A percentile compares a stretch with the other conserved stretches of the same genome.
Evolutionary conservation across 2,797 vertebrate genomes (phyloP).

Genomic region (Syndactyla subalaris): DNA sequence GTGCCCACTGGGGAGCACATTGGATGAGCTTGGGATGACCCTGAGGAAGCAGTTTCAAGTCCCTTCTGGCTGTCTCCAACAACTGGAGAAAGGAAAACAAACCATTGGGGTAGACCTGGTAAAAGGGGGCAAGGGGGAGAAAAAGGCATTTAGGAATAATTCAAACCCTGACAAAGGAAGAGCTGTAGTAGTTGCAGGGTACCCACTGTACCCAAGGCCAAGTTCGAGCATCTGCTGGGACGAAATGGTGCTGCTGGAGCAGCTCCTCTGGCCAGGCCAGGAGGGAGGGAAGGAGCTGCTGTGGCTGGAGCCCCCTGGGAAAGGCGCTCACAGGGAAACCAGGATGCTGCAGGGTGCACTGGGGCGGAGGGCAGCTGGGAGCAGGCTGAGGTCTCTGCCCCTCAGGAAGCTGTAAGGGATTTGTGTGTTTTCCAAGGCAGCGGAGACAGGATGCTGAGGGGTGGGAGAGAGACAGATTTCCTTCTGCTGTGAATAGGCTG

Average conservation of each 20-base stretch:
- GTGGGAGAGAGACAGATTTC: conserved; percentile 63
- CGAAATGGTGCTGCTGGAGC: background rate
- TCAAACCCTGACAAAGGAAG: background rate
- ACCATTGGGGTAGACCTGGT: background rate
- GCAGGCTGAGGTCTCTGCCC: conserved; percentile 27
- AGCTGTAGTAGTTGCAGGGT: background rate
- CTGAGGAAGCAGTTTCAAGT: background rate
- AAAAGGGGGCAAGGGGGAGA: background rate
- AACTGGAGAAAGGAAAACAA: background rate
- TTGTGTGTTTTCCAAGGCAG: conserved; percentile 52
- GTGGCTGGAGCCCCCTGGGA: background rate
- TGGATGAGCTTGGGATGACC: background rate
- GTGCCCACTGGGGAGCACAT: background rate
- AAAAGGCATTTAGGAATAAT: background rate
- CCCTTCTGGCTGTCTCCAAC: background rate
- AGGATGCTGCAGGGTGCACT: background rate
- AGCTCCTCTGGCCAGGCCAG: background rate
- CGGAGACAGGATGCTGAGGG: conserved; percentile 65
- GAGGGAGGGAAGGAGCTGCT: background rate
- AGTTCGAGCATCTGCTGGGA: background rate
- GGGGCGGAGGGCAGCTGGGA: background rate
- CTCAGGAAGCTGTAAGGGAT: conserved; percentile 43
- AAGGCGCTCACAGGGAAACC: background rate
- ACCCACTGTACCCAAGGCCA: background rate
- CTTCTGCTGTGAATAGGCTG: conserved; percentile 55